Evolutionary conservation across 2,888 invertebrate genomes (phyloP), one percentile per base, ranked within the genome.

Genomic region (Oscheius sp.): DNA sequence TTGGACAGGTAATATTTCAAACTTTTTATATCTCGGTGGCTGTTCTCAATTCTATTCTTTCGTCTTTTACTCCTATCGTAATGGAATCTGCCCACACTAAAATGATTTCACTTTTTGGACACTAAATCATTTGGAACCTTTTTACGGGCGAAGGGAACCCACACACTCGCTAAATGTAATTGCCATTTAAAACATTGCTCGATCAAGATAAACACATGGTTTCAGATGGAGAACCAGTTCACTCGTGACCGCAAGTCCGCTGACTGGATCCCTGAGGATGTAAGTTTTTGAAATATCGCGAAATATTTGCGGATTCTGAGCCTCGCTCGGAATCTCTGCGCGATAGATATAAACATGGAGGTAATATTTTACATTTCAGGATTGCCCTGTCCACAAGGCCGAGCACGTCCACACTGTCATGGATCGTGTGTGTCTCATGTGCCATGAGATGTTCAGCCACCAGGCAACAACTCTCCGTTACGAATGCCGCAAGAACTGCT

Each of bases 391-490:
- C 2, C 63, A 74, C 29, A 71, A 77, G 23, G 35, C 72, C 43
- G 79, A 79, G 43, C 75, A 76, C 68, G 74, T 82, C 49, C 78
- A 80, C 58, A 73, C 72, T 27, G 75, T 82, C 23, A 80, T 82
- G 78, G 79, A 80, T 63, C 61, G 79, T 25, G 78, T 83, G 13
- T 83, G 83, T 56, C 53, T 73, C 46, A 61, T 81, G 74, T 83
- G 83, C 55, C 81, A 83, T 52, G 83, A 83, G 63, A 64, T 80
- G 69, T 78, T 69, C 21, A 74, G 75, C 2, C 81, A 81, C 55
- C 64, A 73, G 29, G 69, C 68, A 2, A 76, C 75, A 9, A 80
- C 78, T 74, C 76, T 81, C 2, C 73, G 78, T 12, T 72, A 71
- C 9, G 76, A 80, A 45, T 83, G 83, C 69, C 64, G 77, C 27